Evolutionary conservation across 2,797 vertebrate genomes (phyloP).

Genomic region (Sciurus carolinensis): DNA sequence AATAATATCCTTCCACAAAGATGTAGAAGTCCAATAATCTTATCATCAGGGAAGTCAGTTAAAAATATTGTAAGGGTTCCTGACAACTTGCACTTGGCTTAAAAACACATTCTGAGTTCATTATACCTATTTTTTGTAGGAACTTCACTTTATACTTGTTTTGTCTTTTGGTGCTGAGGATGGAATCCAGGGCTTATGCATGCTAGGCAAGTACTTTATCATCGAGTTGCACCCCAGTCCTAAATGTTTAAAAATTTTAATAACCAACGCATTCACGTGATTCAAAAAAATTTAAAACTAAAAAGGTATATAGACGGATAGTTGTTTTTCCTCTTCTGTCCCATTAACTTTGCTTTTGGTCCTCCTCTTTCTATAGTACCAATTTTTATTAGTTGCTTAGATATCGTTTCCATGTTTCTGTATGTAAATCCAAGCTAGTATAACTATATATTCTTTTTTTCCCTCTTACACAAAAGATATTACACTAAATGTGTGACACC

Average conservation of each 20-base stretch:
- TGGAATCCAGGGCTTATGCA: background rate
- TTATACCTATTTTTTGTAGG: background rate
- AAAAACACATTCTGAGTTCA: background rate
- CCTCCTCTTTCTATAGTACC: background rate
- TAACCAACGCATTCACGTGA: background rate
- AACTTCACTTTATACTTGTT: background rate
- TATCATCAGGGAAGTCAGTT: background rate
- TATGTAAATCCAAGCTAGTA: background rate
- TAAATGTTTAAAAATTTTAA: slow-evolving; percentile 41
- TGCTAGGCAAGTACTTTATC: background rate
- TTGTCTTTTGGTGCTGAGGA: background rate
- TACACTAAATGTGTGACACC: background rate
- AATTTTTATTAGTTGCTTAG: slow-evolving; percentile 8
- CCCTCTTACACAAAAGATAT: background rate
- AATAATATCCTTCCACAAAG: slow-evolving; percentile 13
- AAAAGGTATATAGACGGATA: background rate
- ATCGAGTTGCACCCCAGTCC: background rate
- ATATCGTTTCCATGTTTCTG: slow-evolving; percentile 5
- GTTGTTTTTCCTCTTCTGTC: background rate
- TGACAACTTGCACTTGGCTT: background rate
- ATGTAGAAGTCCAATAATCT: background rate
- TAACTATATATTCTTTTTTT: background rate
- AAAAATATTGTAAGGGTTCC: background rate
- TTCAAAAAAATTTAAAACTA: background rate
- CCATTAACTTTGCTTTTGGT: background rate